phyloP scores from a whole-genome alignment of 1,140 invertebrate genomes.

The Andricus grossulariae region DNA sequence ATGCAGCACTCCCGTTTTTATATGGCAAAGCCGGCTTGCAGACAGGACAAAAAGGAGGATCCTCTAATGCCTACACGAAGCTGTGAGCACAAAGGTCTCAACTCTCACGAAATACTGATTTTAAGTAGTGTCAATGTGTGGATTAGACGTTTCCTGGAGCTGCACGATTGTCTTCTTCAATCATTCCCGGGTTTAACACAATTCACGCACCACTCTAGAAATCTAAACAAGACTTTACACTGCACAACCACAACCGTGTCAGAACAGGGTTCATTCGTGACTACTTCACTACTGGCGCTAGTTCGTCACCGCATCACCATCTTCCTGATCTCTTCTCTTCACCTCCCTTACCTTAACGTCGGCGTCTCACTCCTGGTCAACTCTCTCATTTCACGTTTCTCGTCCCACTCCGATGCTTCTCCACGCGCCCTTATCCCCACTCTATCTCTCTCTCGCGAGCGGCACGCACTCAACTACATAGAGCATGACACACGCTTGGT shows the following conservation, averaged over 20 bases:
- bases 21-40: not conserved
- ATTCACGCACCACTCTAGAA: not conserved
- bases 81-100: too few species aligned
- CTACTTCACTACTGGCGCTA: conserved; percentile 20
- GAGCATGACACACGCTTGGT: conserved; percentile 29
- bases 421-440: conserved; percentile 28
- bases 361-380: conserved; percentile 20
- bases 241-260: not conserved
- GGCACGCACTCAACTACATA: conserved; percentile 25
- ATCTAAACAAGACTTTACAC: too few species aligned
- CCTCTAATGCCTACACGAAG: not conserved
- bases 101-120: not conserved
- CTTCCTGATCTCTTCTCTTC: conserved; percentile 1
- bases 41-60: not conserved
- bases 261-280: conserved; percentile 13
- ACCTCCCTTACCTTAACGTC: not conserved
- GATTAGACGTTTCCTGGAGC: not conserved
- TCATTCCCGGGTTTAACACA: conserved; percentile 9
- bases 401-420: conserved; percentile 25
- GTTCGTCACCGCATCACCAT: conserved; percentile 21
- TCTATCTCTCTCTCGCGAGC: not conserved
- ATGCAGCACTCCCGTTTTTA: not conserved
- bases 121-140: not conserved
- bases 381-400: conserved; percentile 8
- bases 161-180: not conserved